Evolutionary conservation across 2,888 invertebrate genomes (phyloP).

Genomic region (Metacarcinus magister): DNA sequence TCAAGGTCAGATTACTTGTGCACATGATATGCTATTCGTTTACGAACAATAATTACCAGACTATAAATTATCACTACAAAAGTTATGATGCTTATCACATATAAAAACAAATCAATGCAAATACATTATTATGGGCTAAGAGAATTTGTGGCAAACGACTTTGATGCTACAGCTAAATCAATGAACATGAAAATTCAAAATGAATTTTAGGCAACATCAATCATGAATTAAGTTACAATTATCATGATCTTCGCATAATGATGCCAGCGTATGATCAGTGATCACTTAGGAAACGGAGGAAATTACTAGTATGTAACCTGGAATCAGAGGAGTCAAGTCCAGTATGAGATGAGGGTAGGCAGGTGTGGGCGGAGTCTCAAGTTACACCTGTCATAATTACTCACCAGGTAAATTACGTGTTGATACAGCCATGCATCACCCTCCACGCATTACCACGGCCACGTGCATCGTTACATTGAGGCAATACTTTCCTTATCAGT

Average conservation of each 20-base stretch:
- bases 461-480: background rate
- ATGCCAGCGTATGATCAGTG: background rate
- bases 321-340: background rate
- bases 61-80: too few species aligned
- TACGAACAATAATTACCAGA: too few species aligned
- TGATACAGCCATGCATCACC: slow-evolving; percentile 52
- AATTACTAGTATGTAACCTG: background rate
- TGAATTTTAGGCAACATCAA: too few species aligned
- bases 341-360: background rate
- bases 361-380: background rate
- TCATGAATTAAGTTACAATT: background rate
- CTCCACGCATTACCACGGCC: background rate
- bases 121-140: too few species aligned
- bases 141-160: background rate
- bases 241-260: background rate
- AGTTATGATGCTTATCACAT: too few species aligned
- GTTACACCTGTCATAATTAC: slow-evolving; percentile 56
- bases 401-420: slow-evolving; percentile 46
- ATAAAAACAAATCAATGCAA: too few species aligned
- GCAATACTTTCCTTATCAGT: slow-evolving; percentile 54
- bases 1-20: too few species aligned
- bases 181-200: background rate
- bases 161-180: background rate
- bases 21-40: too few species aligned
- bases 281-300: background rate